Percentiles rank a stretch among this genome's conserved stretches.
Evolutionary conservation across 2,113 vertebrate genomes (phyloP).

Genomic region (Ptilonorhynchus violaceus): DNA sequence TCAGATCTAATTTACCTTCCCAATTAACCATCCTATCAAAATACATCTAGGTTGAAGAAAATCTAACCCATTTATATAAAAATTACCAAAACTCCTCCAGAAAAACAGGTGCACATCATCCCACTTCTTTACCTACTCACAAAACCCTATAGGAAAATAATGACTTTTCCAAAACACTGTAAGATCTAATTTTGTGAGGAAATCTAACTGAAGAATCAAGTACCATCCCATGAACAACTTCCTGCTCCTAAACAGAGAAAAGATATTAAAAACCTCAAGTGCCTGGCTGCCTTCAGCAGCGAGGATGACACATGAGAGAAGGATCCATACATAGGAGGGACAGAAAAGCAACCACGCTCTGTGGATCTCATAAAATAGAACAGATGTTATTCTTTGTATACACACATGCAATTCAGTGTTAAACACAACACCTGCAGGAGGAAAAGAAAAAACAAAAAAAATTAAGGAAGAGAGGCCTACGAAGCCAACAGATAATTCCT

Average conservation of each 20-base stretch:
- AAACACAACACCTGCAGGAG: not conserved
- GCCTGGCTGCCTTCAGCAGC: not conserved
- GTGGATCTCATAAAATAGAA: not conserved
- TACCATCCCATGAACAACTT: slow-evolving; percentile 14
- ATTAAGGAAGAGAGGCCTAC: not conserved
- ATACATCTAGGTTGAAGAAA: not conserved
- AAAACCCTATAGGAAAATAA: not conserved
- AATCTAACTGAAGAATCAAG: slow-evolving; percentile 3
- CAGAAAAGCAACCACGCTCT: not conserved
- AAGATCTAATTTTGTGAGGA: not conserved
- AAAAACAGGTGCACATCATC: not conserved
- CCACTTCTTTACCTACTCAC: not conserved
- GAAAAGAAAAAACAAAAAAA: not conserved
- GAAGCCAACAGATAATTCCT: not conserved
- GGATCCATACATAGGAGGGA: slow-evolving; percentile 14
- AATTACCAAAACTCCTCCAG: not conserved
- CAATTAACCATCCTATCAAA: not conserved
- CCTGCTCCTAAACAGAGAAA: not conserved
- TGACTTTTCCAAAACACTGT: not conserved
- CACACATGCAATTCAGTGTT: not conserved
- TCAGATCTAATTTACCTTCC: not conserved
- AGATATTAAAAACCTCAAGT: slow-evolving; percentile 2
- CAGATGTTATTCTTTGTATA: not conserved
- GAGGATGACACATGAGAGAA: slow-evolving; percentile 4
- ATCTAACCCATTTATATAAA: not conserved